A percentile compares a stretch with the other conserved stretches of the same genome.
phyloP scores from a whole-genome alignment of 2,888 invertebrate species.

The Cantharis rufa region DNA sequence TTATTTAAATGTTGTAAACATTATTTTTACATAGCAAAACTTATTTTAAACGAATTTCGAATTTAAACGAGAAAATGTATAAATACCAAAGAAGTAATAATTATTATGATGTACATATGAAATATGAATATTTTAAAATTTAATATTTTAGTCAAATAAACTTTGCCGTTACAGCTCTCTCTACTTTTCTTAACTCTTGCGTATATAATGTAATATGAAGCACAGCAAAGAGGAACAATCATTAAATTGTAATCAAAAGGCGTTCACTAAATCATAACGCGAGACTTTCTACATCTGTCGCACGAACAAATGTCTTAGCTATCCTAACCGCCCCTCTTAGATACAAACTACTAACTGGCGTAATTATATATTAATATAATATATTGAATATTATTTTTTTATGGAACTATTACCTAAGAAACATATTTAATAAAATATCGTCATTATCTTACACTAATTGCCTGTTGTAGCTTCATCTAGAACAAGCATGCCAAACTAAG shows the following conservation, averaged over 20 bases:
- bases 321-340: background rate
- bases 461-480: background rate
- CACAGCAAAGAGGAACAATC: conserved; percentile 52
- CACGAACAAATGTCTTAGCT: conserved; percentile 36
- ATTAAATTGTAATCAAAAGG: conserved; percentile 57
- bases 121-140: conserved; percentile 41
- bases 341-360: background rate
- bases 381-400: background rate
- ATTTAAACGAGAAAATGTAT: background rate
- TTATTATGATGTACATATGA: background rate
- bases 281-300: conserved; percentile 50
- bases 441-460: background rate
- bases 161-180: conserved; percentile 50
- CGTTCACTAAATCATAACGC: conserved; percentile 53
- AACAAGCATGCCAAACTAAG: too few relatives aligned
- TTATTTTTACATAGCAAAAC: too few relatives aligned
- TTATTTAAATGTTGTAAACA: too few relatives aligned
- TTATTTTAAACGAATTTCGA: too few relatives aligned
- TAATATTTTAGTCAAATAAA: conserved; percentile 51
- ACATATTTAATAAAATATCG: background rate
- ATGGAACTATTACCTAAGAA: background rate
- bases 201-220: conserved; percentile 49
- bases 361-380: too few relatives aligned
- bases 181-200: conserved; percentile 51
- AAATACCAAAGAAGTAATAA: background rate